Base-by-base conservation (phyloP, 2,888 invertebrate species). In the Rhaphigaster nebulosa region DNA sequence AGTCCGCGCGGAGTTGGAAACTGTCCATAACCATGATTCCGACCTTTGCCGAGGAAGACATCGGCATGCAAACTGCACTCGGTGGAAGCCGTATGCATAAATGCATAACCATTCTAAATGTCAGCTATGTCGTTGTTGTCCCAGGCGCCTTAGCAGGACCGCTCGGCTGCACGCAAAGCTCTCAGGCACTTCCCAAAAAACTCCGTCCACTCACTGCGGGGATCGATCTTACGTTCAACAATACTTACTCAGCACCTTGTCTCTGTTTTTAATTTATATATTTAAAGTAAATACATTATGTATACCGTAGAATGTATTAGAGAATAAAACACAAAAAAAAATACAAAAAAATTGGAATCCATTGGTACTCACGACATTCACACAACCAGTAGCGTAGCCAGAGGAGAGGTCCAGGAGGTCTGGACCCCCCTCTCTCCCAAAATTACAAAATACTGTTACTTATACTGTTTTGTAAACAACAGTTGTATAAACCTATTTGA, bases 41-140 rank as follows among this genome's bases (percentile, higher is more conserved):
- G 84, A 84, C 84, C 84, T 84, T 84, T 84, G 84, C n/a, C 84
- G 84, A 84, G 84, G 45, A 45, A 84, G 84, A 45, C 45, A 84
- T 84, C 45, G 45, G 84, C 84, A 84, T 84, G 84, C 84, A 45
- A 84, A 45, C 84, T 45, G 84, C 84, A 84, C 41, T 50, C 26
- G 34, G 45, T 84, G 84, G 45, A 15, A 84, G 84, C 13, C 10
- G 12, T 84, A 84, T 84, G 84, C 84, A 84, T 84, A 45, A 84
- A 84, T 84, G 84, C 45, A 84, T 45, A 84, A 84, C n/a, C 26
- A n/a, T 41, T 84, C 84, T 84, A 84, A 84, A 84, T 84, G 84
- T 84, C 84, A 84, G 45, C 18, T 12, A 34, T n/a, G 84, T 84
- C 45, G 15, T 18, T 45, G 84, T 41, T 45, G n/a, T 45, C 0